phyloP scores from a whole-genome alignment of 1,140 invertebrate genomes.

The Drosophila tani region DNA sequence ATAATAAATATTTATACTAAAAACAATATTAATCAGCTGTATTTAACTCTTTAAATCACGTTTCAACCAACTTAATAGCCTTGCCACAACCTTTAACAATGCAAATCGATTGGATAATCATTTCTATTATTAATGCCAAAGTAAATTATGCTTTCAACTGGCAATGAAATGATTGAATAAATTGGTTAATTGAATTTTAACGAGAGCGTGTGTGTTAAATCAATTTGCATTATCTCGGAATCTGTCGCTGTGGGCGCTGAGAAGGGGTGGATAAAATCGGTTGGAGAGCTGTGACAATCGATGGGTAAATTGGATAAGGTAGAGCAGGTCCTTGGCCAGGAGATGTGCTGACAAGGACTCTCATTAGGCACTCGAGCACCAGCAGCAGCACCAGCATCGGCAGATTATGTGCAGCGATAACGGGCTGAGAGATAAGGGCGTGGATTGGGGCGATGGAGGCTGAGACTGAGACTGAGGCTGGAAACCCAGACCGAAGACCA shows the following conservation, averaged over 20 bases:
- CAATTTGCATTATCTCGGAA: slow-evolving; percentile 8
- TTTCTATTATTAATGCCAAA: slow-evolving; percentile 3
- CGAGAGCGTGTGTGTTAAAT: slow-evolving; percentile 12
- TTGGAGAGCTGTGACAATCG: slow-evolving; percentile 53
- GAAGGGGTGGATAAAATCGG: slow-evolving; percentile 6
- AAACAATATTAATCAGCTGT: neutral
- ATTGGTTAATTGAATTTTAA: slow-evolving; percentile 20
- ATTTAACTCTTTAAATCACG: fast-evolving
- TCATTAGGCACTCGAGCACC: slow-evolving; percentile 69
- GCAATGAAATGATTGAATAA: slow-evolving; percentile 3
- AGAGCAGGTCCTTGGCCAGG: slow-evolving; percentile 41
- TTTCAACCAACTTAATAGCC: neutral
- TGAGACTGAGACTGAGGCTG: neutral
- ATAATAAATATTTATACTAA: neutral
- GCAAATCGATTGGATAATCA: neutral
- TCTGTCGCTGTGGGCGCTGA: slow-evolving; percentile 8
- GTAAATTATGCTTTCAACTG: slow-evolving; percentile 1
- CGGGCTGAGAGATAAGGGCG: slow-evolving; percentile 62
- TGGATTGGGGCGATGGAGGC: neutral
- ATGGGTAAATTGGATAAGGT: slow-evolving; percentile 57
- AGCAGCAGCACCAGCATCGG: slow-evolving; percentile 17
- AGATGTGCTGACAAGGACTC: slow-evolving; percentile 57
- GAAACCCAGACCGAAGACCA: slow-evolving; percentile 27
- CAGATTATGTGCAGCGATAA: slow-evolving; percentile 69
- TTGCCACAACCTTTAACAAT: neutral